Percentiles rank a stretch among this genome's conserved stretches.
These are phyloP conservation scores for Aphelenchoides bicaudatus DNA, from an alignment of 2,888 invertebrate species.

Conservation along the genomic window DNA sequence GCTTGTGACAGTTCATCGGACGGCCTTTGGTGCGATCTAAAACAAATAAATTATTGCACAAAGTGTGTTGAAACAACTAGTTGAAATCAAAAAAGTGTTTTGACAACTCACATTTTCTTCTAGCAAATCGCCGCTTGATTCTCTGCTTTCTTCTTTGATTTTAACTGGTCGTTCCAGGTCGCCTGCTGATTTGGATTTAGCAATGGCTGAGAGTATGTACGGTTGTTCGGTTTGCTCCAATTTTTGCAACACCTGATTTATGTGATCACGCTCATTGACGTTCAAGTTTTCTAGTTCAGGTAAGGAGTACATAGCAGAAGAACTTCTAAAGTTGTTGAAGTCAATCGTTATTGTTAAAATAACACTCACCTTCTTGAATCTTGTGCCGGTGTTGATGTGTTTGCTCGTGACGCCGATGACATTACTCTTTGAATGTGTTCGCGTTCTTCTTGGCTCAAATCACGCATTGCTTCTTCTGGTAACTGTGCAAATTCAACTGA, in stretches of 20 bases:
- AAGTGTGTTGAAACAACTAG: too few species aligned
- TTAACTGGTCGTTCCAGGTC: not conserved
- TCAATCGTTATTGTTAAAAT: not conserved
- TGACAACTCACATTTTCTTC: too few species aligned
- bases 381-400: constrained; percentile 30
- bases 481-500: constrained; percentile 25
- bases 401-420: constrained; percentile 27
- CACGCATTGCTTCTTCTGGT: constrained; percentile 48
- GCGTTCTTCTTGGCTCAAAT: constrained; percentile 47
- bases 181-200: not conserved
- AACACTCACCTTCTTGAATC: constrained; percentile 42
- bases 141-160: constrained; percentile 13
- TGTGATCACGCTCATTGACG: constrained; percentile 48
- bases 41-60: constrained; percentile 12
- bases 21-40: constrained; percentile 10
- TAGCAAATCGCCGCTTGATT: too few species aligned
- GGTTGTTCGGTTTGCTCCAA: constrained; percentile 40
- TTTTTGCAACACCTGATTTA: constrained; percentile 45
- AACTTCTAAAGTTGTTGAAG: constrained; percentile 40
- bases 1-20: constrained; percentile 34
- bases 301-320: constrained; percentile 43
- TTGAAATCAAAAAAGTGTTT: too few species aligned
- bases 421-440: constrained; percentile 50
- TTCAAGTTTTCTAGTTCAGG: constrained; percentile 45
- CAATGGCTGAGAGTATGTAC: constrained; percentile 26